Conservation (phyloP, 2,113 vertebrate species). For the Siniperca chuatsi region DNA sequence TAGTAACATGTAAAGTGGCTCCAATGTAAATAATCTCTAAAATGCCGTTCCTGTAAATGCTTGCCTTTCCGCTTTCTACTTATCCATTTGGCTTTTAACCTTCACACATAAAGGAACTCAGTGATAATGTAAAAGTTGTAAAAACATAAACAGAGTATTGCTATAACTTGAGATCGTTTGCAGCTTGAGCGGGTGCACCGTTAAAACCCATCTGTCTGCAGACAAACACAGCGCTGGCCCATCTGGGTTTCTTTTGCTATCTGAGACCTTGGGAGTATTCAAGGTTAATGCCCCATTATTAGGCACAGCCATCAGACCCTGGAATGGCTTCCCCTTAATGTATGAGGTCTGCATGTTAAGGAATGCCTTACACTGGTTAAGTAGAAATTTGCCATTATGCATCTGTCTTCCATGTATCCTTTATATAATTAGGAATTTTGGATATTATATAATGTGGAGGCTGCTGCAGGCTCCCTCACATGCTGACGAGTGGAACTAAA, state of each 20-base stretch:
- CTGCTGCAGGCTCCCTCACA: conserved; percentile 26
- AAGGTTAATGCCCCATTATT: conserved; percentile 77
- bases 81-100: conserved; percentile 54
- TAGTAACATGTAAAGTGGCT: neutral
- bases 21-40: neutral
- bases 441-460: conserved; percentile 8
- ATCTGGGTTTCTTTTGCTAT: conserved; percentile 70
- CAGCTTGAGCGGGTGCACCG: conserved; percentile 60
- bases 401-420: conserved; percentile 47
- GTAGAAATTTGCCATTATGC: conserved; percentile 29
- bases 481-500: conserved; percentile 3
- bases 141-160: conserved; percentile 61
- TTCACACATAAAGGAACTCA: conserved; percentile 61
- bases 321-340: conserved; percentile 48
- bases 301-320: conserved; percentile 60
- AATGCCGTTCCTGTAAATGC: neutral
- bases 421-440: conserved; percentile 2
- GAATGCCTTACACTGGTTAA: conserved; percentile 44
- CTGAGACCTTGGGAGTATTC: conserved; percentile 65
- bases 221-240: conserved; percentile 54
- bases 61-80: neutral
- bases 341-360: conserved; percentile 58
- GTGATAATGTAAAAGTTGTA: conserved; percentile 54
- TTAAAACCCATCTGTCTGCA: conserved; percentile 78
- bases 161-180: conserved; percentile 67